Base-by-base conservation (phyloP, 1,140 invertebrate genomes). In the Metaphire vulgaris region DNA sequence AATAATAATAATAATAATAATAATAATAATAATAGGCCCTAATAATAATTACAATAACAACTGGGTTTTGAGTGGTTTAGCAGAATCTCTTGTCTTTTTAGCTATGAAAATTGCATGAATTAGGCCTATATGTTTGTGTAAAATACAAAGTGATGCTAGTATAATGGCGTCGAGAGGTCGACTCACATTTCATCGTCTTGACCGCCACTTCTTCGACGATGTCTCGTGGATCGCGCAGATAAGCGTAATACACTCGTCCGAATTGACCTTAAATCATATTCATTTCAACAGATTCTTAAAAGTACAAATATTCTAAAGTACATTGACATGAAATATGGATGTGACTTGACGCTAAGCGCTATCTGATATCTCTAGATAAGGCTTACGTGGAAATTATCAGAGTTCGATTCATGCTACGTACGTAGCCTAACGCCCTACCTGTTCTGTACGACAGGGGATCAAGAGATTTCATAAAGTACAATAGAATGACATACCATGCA, bases 171-270 rank as follows among this genome's bases (percentile, higher is more conserved):
- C 29, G 30, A n/a, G 34, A 73, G 2, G 15, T 6, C 21, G n/a
- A 30, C 74, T 2, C 1, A 77, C 76, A 77, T 77, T 74, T 74
- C 72, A 77, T 33, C 6, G 76, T 77, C 32, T 77, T 77, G 30
- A 77, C 72, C 28, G 76, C 76, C 32, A 77, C 76, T 15, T 33
- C 29, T 34, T 78, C 70, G 6, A 72, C 65, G 33, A 77, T 74
- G 34, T 81, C 80, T 14, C 72, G 76, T 0, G 78, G 79, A 34
- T 79, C 34, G 31, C 79, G 56, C 28, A 74, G 64, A 32, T n/a
- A 16, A 16, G 74, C 74, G n/a, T 67, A 29, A 66, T 74, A 74
- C 1, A 78, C 77, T 21, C 77, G 67, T 15, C 77, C 77, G 31
- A 78, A 78, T 32, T 78, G 77, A 68, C 76, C 76, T 77, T 26